These are phyloP conservation scores for Escarpia spicata DNA, from an alignment of 2,888 invertebrate species.

Conservation along the genomic window DNA sequence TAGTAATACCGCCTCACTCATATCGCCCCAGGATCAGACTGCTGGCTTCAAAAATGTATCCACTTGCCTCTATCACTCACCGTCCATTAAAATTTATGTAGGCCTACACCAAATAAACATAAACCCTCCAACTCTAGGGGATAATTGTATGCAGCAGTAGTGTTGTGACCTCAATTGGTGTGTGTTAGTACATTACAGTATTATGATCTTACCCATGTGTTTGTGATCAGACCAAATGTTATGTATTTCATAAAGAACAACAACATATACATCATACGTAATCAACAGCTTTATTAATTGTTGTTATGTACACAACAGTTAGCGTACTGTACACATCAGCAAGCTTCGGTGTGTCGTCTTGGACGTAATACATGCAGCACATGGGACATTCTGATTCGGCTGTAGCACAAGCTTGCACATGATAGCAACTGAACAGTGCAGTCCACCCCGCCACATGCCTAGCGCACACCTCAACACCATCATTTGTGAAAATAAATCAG, in stretches of 20 bases:
- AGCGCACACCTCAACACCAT: background rate
- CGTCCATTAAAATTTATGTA: too few species aligned
- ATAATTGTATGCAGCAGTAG: too few species aligned
- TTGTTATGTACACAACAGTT: constrained; percentile 13
- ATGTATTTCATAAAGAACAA: background rate
- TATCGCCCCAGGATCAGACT: too few species aligned
- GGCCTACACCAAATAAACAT: too few species aligned
- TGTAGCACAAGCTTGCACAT: background rate
- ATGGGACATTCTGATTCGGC: background rate
- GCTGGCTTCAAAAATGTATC: too few species aligned
- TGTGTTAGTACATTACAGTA: background rate
- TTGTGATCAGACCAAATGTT: background rate
- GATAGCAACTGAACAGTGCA: constrained; percentile 10
- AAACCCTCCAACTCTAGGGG: too few species aligned
- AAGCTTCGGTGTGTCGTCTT: constrained; percentile 8
- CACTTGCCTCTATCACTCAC: too few species aligned
- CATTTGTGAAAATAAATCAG: background rate
- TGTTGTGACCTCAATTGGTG: background rate
- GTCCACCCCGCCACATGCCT: background rate
- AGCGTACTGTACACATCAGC: constrained; percentile 11
- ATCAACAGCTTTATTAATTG: constrained; percentile 16
- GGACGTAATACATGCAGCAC: background rate
- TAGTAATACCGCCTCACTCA: too few species aligned
- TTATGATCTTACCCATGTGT: background rate
- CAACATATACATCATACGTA: background rate